Evolutionary conservation across 2,113 vertebrate species (phyloP).

Genomic region (Stigmatopora argus): DNA sequence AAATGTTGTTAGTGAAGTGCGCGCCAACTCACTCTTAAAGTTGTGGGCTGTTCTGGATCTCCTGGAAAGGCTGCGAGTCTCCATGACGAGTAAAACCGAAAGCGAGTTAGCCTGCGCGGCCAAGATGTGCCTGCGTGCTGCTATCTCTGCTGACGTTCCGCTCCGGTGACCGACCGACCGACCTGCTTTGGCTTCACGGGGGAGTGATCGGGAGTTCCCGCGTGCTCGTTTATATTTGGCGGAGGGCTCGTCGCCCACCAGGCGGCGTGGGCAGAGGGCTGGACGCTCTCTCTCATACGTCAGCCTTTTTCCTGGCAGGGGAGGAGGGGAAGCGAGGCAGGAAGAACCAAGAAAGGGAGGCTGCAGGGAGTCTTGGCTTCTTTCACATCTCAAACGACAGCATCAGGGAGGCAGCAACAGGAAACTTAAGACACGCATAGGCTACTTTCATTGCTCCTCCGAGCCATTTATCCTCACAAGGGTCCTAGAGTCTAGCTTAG

Average conservation of each 20-base stretch:
- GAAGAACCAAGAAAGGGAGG: slow-evolving; percentile 60
- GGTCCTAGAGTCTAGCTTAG: no score
- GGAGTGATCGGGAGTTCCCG: slow-evolving; percentile 50
- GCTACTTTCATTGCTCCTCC: no score
- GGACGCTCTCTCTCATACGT: slow-evolving; percentile 65
- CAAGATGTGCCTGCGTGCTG: slow-evolving; percentile 69
- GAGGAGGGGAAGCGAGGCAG: slow-evolving; percentile 21
- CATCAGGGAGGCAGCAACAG: background rate
- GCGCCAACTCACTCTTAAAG: slow-evolving; percentile 67
- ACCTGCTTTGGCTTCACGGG: slow-evolving; percentile 45
- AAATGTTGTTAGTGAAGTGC: no score
- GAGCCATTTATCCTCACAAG: no score
- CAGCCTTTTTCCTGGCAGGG: slow-evolving; percentile 23
- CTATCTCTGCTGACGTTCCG: slow-evolving; percentile 74
- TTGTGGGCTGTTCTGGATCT: slow-evolving; percentile 39
- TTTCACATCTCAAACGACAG: slow-evolving; percentile 1
- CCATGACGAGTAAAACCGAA: slow-evolving; percentile 75
- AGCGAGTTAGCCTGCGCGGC: slow-evolving; percentile 76
- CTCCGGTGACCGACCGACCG: slow-evolving; percentile 50
- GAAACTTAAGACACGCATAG: no score
- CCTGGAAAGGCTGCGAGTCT: slow-evolving; percentile 49
- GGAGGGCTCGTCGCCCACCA: slow-evolving; percentile 49
- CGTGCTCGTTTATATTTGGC: slow-evolving; percentile 54
- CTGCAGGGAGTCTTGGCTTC: slow-evolving; percentile 5
- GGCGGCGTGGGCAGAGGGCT: slow-evolving; percentile 46